A percentile compares a stretch with the other conserved stretches of the same genome.
Conservation (phyloP, 2,113 vertebrate species). For the Marmota monax region DNA sequence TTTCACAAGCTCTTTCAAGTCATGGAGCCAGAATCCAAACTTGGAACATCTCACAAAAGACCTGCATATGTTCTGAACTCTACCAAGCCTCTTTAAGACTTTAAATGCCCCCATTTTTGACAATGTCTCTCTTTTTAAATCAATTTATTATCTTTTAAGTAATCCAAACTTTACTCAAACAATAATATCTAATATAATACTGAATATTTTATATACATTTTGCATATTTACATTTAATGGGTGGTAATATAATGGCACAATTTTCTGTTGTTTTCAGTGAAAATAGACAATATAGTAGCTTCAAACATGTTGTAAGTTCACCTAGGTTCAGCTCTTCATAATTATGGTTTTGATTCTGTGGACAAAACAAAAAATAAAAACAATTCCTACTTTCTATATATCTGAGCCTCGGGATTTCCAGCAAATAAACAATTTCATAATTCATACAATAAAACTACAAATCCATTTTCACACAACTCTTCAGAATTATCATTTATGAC, state of each 20-base stretch:
- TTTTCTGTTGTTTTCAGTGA: neutral
- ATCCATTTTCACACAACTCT: neutral
- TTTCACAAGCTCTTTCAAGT: neutral
- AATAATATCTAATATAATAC: neutral
- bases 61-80: neutral
- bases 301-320: constrained; percentile 7
- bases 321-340: neutral
- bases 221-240: constrained; percentile 11
- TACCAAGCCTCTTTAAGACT: neutral
- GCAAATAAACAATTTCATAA: neutral
- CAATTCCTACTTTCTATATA: neutral
- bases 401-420: neutral
- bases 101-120: neutral
- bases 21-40: neutral
- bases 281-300: neutral
- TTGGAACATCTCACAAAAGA: neutral
- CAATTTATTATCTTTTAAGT: neutral
- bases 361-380: neutral
- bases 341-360: neutral
- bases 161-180: neutral
- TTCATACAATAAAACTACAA: neutral
- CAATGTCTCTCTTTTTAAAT: neutral
- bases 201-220: neutral
- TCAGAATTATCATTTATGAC: neutral
- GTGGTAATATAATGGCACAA: neutral